Evolutionary conservation across 1,140 invertebrate genomes (phyloP).

Genomic region (Apis mellifera): Amel_HAv3.1 CM009934.2:3107501-3108000

Average conservation of each 20-base stretch:
- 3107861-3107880: slow-evolving; percentile 37
- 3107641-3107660: background rate
- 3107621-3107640: background rate
- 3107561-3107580: background rate
- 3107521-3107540: slow-evolving; percentile 10
- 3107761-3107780: slow-evolving; percentile 69
- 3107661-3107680: slow-evolving; percentile 14
- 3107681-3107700: slow-evolving; percentile 63
- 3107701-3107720: slow-evolving; percentile 46
- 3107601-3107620: background rate
- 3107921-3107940: slow-evolving; percentile 20
- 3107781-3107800: slow-evolving; percentile 69
- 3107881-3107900: slow-evolving; percentile 22
- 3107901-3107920: slow-evolving; percentile 12
- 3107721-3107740: slow-evolving; percentile 73
- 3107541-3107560: slow-evolving; percentile 36
- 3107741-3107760: slow-evolving; percentile 40
- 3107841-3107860: slow-evolving; percentile 44
- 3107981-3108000: background rate
- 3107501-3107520: slow-evolving; percentile 3
- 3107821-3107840: slow-evolving; percentile 72
- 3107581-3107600: background rate
- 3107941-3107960: background rate
- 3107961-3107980: slow-evolving; percentile 16
- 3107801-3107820: slow-evolving; percentile 71